Conservation (phyloP, 2,888 invertebrate genomes). For the Mylabris sibirica region DNA sequence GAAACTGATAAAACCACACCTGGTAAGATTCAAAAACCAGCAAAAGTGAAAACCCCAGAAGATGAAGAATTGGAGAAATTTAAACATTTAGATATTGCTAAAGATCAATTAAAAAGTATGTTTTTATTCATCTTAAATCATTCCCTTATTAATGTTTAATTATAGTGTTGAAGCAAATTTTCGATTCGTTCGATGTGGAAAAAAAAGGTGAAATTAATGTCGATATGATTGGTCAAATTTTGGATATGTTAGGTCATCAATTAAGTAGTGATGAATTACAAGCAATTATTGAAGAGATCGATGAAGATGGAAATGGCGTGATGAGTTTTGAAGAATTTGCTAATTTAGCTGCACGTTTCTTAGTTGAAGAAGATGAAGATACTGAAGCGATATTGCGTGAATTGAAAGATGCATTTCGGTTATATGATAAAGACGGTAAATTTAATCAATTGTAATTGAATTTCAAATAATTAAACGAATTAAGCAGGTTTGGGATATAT, state of each 20-base stretch:
- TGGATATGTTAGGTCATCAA: conserved; percentile 90
- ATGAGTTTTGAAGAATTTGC: conserved; percentile 92
- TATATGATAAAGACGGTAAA: conserved; percentile 91
- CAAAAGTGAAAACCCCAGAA: conserved; percentile 10
- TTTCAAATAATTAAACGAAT: too few relatives aligned
- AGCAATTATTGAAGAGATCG: conserved; percentile 72
- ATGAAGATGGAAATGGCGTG: conserved; percentile 84
- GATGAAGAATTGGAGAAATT: conserved; percentile 31
- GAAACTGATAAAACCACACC: conserved; percentile 7
- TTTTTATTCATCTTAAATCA: conserved; percentile 14
- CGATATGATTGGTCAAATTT: conserved; percentile 84
- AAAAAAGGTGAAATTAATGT: conserved; percentile 84
- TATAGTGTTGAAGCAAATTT: conserved; percentile 86
- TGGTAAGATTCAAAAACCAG: conserved; percentile 7
- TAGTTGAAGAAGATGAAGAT: conserved; percentile 87
- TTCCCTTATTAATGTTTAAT: too few relatives aligned
- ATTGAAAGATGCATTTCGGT: conserved; percentile 92
- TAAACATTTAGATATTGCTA: conserved; percentile 51
- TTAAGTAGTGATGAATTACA: conserved; percentile 79
- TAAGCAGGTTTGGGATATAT: conserved; percentile 84
- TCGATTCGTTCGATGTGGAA: conserved; percentile 90
- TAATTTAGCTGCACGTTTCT: conserved; percentile 83
- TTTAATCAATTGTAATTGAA: neutral
- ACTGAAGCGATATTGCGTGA: conserved; percentile 89
- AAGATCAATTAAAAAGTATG: conserved; percentile 58